Base-by-base conservation (phyloP, 1,140 invertebrate genomes). In the Eufriesea mexicana region DNA sequence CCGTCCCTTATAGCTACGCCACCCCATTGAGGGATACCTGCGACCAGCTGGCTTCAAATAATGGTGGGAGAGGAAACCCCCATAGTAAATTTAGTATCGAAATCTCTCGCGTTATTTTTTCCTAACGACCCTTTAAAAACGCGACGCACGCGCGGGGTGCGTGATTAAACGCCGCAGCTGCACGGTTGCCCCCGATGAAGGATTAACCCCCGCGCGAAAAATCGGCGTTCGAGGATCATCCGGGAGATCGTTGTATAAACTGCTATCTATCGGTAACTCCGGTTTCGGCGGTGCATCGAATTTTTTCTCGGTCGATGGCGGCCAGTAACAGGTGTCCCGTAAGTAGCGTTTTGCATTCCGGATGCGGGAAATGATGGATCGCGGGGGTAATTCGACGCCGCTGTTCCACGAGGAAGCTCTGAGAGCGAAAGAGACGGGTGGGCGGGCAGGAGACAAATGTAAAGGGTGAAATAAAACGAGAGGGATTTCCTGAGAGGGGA, bases 341-440 rank as follows among this genome's bases (percentile, higher is more conserved):
- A 83, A 83, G 81, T 79, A 83, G 75, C 66, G 42, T 79, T 83
- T 82, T 83, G 67, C 75, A 83, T 83, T 77, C 51, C 64, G 66
- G 45, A 12, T 25, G 59, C 42, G 79, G 42, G 51, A 81, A 81
- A 81, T 81, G 71, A 81, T 81, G 61, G 71, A 81, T 81, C 71
- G 71, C 8, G 20, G 71, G 35, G 25, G 71, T 81, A 81, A 81
- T 81, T 81, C 79, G 61, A 75, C 25, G 78, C 57, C 79, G 18
- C 7, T 81, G 79, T 67, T 62, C 59, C 59, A 42, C 47, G 61
- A 47, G 64, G 18, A 61, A 71, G 55, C 54, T 66, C 35, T 47
- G 57, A 55, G 59, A 28, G 59, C 18, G 47, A 28, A 12, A 28
- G 55, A 10, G 49, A 79, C 35, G 23, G 62, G 49, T 35, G 49